Evolutionary conservation across 2,797 vertebrate genomes (phyloP).

Genomic region (Tragelaphus oryx): DNA sequence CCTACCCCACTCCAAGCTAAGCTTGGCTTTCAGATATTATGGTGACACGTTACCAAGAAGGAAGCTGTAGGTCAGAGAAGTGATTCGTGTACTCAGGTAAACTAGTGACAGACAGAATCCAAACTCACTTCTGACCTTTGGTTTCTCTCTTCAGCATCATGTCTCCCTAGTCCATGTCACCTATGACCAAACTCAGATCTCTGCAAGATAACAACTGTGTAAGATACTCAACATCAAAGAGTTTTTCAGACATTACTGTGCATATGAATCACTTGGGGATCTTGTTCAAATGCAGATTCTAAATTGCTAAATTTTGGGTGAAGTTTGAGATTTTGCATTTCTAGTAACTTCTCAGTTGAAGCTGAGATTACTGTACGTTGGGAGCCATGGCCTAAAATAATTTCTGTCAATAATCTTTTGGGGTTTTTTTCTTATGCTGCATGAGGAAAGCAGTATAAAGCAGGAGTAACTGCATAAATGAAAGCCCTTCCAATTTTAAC

Average conservation of each 20-base stretch:
- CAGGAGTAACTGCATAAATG: neutral
- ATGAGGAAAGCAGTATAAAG: neutral
- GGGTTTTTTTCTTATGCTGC: neutral
- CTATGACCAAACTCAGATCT: neutral
- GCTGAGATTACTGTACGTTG: neutral
- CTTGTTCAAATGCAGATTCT: conserved; percentile 26
- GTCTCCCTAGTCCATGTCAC: neutral
- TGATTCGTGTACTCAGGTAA: neutral
- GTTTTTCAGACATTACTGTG: neutral
- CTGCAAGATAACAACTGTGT: neutral
- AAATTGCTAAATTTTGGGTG: neutral
- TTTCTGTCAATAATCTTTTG: neutral
- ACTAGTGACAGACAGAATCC: neutral
- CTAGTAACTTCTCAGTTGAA: neutral
- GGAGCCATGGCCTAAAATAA: neutral
- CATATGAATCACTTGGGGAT: neutral
- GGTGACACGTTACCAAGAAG: neutral
- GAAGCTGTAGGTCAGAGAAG: neutral
- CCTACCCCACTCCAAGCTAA: neutral
- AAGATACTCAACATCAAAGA: neutral
- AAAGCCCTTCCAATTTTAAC: conserved; percentile 32
- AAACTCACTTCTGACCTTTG: neutral
- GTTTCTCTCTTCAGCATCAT: neutral
- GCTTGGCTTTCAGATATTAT: neutral
- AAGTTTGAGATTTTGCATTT: conserved; percentile 3